A percentile compares a stretch with the other conserved stretches of the same genome.
phyloP scores from a whole-genome alignment of 1,140 invertebrate species.

The Magallana gigas region DNA sequence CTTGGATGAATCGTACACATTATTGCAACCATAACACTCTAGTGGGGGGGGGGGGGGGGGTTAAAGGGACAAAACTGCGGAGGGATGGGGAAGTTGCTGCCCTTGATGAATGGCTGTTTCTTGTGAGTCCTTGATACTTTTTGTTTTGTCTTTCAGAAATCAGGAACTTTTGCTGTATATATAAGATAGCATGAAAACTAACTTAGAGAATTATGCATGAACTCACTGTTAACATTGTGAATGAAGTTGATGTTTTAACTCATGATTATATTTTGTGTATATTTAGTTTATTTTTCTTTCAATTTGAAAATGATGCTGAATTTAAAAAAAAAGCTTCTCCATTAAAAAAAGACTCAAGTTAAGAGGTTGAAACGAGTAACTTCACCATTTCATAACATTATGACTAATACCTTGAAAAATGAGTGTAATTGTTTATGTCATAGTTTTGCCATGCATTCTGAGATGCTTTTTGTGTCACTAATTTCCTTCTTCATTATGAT shows the following conservation, averaged over 20 bases:
- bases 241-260: too few relatives aligned
- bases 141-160: slow-evolving; percentile 32
- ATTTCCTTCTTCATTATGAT: neutral
- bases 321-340: too few relatives aligned
- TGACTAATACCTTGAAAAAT: neutral
- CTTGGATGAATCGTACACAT: neutral
- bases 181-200: neutral
- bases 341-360: too few relatives aligned
- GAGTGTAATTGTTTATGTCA: neutral
- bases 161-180: neutral
- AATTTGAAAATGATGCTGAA: too few relatives aligned
- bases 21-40: neutral
- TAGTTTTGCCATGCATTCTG: slow-evolving; percentile 10
- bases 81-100: neutral
- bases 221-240: neutral
- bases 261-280: too few relatives aligned
- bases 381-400: too few relatives aligned
- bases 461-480: neutral
- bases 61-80: neutral
- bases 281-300: too few relatives aligned
- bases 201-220: neutral
- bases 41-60: neutral
- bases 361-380: too few relatives aligned
- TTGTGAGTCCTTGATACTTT: neutral
- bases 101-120: neutral